Conservation (phyloP, 2,888 invertebrate species). For the Archips xylosteana region DNA sequence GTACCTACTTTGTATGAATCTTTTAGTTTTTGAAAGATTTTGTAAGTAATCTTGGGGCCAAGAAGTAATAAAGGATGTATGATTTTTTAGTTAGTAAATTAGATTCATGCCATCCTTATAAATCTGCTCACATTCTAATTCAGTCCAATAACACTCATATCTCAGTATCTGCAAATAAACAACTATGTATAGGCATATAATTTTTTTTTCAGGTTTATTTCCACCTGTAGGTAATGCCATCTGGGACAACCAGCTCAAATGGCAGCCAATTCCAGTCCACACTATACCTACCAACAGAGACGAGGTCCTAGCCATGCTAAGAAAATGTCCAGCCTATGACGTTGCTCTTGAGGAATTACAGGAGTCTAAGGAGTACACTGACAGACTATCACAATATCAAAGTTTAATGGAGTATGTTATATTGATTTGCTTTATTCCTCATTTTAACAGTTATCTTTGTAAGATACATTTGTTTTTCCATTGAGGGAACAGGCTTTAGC, state of each 20-base stretch:
- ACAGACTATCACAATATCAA: slow-evolving; percentile 85
- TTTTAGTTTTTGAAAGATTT: too few relatives aligned
- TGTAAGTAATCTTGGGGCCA: too few relatives aligned
- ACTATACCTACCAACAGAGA: slow-evolving; percentile 88
- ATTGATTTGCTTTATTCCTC: slow-evolving; percentile 11
- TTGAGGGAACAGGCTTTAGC: too few relatives aligned
- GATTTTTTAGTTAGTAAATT: too few relatives aligned
- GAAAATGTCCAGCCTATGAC: slow-evolving; percentile 88
- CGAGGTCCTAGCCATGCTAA: slow-evolving; percentile 85
- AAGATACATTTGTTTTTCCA: background rate
- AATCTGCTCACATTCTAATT: too few relatives aligned
- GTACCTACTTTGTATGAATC: too few relatives aligned
- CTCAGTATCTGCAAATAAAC: too few relatives aligned
- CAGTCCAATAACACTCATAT: too few relatives aligned
- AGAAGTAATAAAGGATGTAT: too few relatives aligned
- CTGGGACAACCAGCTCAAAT: slow-evolving; percentile 87
- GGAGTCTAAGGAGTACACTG: slow-evolving; percentile 81
- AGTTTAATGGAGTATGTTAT: slow-evolving; percentile 85
- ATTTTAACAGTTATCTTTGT: background rate
- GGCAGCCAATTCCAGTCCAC: slow-evolving; percentile 94
- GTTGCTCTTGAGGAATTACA: slow-evolving; percentile 80
- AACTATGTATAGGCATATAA: too few relatives aligned
- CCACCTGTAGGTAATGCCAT: slow-evolving; percentile 85
- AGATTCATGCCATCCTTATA: too few relatives aligned
- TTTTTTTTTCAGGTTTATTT: slow-evolving; percentile 85